phyloP scores from a whole-genome alignment of 2,888 invertebrate species.

The Cosmopolites sordidus region DNA sequence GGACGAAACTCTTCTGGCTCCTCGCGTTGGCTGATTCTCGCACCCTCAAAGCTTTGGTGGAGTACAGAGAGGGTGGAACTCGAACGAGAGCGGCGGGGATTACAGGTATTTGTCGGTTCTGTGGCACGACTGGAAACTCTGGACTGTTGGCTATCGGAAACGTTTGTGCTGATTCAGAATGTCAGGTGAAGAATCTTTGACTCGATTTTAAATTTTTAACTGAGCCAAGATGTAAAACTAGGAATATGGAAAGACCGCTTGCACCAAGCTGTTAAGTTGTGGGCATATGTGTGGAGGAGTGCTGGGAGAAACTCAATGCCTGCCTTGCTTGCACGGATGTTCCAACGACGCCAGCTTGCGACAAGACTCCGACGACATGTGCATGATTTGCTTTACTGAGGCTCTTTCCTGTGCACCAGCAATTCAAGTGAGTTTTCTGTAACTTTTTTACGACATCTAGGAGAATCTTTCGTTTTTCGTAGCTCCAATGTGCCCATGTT shows the following conservation, averaged over 20 bases:
- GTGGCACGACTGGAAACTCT: constrained; percentile 77
- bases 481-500: constrained; percentile 91
- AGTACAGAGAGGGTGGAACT: constrained; percentile 77
- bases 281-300: constrained; percentile 95
- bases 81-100: constrained; percentile 47
- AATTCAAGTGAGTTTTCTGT: constrained; percentile 63
- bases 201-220: constrained; percentile 2
- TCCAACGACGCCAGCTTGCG: constrained; percentile 56
- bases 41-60: constrained; percentile 85
- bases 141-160: constrained; percentile 88
- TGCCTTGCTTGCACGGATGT: constrained; percentile 90
- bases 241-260: constrained; percentile 77
- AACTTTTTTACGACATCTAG: neutral
- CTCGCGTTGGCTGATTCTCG: constrained; percentile 83
- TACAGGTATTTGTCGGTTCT: constrained; percentile 82
- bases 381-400: constrained; percentile 98
- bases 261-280: constrained; percentile 76
- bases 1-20: constrained; percentile 94
- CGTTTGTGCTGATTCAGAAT: constrained; percentile 90
- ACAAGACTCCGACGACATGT: constrained; percentile 98
- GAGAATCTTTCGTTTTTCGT: constrained; percentile 37
- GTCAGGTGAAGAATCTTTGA: constrained; percentile 76
- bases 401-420: constrained; percentile 93
- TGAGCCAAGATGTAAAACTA: constrained; percentile 38
- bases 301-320: constrained; percentile 73